phyloP scores from a whole-genome alignment of 1,140 invertebrate genomes.

The Bombus superbus region DNA sequence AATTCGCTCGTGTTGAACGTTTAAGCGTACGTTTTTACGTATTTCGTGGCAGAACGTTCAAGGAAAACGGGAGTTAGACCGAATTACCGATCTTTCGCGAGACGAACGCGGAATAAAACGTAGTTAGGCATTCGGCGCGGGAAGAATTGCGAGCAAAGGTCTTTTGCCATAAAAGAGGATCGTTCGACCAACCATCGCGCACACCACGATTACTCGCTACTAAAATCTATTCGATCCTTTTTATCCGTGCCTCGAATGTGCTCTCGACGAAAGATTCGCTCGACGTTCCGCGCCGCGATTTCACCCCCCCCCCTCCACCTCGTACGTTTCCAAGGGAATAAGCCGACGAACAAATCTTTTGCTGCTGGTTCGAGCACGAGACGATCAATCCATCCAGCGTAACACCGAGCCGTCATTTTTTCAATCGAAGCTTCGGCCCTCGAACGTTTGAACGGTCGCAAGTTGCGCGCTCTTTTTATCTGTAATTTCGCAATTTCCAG shows the following conservation, averaged over 20 bases:
- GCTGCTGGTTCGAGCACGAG: background rate
- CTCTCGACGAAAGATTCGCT: slow-evolving; percentile 24
- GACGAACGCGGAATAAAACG: slow-evolving; percentile 13
- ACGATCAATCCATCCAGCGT: background rate
- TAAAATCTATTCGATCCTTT: slow-evolving; percentile 50
- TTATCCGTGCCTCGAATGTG: slow-evolving; percentile 42
- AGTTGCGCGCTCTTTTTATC: too few species aligned
- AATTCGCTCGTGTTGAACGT: background rate
- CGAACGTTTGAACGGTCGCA: too few species aligned
- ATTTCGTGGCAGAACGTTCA: background rate
- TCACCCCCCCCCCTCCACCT: too few species aligned
- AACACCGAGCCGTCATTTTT: background rate
- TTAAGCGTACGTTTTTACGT: slow-evolving; percentile 2
- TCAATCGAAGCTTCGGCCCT: too few species aligned
- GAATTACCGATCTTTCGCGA: slow-evolving; percentile 19
- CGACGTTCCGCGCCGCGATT: background rate
- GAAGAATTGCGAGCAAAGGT: slow-evolving; percentile 9
- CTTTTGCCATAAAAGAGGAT: slow-evolving; percentile 34
- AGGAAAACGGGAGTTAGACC: too few species aligned
- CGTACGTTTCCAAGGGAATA: slow-evolving; percentile 3
- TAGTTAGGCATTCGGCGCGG: background rate
- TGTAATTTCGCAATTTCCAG: too few species aligned
- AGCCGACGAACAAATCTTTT: slow-evolving; percentile 5
- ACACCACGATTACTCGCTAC: slow-evolving; percentile 38
- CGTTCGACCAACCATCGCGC: slow-evolving; percentile 30